phyloP scores from a whole-genome alignment of 37 sponge, comb jelly and placozoan species.

The Mnemiopsis leidyi region DNA sequence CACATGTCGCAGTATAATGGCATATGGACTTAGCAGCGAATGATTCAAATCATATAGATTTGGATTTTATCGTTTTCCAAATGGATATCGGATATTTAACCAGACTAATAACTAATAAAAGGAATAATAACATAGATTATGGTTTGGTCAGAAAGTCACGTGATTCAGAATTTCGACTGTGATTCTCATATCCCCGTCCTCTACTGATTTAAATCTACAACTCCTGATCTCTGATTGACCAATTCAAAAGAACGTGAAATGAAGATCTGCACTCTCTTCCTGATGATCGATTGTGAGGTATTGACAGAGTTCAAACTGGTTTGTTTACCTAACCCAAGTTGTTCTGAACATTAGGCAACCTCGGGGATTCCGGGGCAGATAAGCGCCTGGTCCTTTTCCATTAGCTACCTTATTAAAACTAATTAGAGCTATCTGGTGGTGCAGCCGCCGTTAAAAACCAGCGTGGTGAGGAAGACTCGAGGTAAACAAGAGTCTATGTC shows the following conservation, averaged over 20 bases:
- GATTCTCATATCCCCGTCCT: neutral
- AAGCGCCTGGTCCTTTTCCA: neutral
- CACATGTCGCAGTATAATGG: neutral
- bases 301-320: neutral
- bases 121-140: neutral
- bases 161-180: neutral
- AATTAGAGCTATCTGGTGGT: constrained; percentile 35
- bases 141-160: neutral
- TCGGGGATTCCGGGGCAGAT: neutral
- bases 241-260: neutral
- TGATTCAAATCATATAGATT: neutral
- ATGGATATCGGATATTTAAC: neutral
- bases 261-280: neutral
- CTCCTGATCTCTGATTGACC: neutral
- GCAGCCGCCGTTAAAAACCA: neutral
- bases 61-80: neutral
- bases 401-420: constrained; percentile 29
- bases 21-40: neutral
- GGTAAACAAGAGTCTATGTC: neutral
- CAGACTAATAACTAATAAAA: neutral
- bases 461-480: constrained; percentile 10
- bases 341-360: neutral
- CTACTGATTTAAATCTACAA: neutral
- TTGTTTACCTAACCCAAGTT: neutral
- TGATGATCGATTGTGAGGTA: neutral